Base-by-base conservation (phyloP, 2,888 invertebrate genomes). In the Reticulitermes lucifugus region DNA sequence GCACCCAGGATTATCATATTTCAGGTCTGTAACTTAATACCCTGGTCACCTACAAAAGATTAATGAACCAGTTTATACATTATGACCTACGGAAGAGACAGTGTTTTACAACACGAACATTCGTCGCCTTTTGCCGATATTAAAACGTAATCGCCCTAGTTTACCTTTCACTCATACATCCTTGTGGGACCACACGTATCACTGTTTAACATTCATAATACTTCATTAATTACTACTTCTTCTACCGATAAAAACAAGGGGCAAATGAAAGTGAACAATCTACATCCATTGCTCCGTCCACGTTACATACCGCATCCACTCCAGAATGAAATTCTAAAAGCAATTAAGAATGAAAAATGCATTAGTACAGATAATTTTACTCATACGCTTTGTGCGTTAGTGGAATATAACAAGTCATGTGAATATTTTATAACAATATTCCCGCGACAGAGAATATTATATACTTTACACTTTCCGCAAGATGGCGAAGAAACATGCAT, bases 381-480 rank as follows among this genome's bases (percentile, higher is more conserved):
- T 65, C 2, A n/a, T 25, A 25, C 1, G 9, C 2, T 25, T 65
- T 6, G 25, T 65, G 65, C n/a, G 14, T 65, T 65, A 65, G 12
- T 25, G 65, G 65, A n/a, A 65, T 65, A n/a, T 25, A n/a, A 65
- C n/a, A 65, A 25, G 12, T n/a, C 65, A 65, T 65, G 65, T 65
- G 14, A 25, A 65, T 65, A 25, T 25, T 65, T 65, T 41, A 41
- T 73, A 73, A 73, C 73, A 73, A 73, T 73, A 73, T 73, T 73
- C 73, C 73, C 73, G 73, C 73, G 7, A 73, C 73, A 73, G 5
- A 41, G 0, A 73, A 73, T 41, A 0, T 41, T 18, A 73, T 41
- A 41, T 21, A 73, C 73, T 41, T 73, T 41, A 0, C 41, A 73
- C 73, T 73, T 73, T 73, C 73, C 73, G 73, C 73, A 73, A 73